Evolutionary conservation across 2,797 vertebrate species (phyloP), one percentile per base, ranked within the genome.

Genomic region (Rhinoraja longicauda): DNA sequence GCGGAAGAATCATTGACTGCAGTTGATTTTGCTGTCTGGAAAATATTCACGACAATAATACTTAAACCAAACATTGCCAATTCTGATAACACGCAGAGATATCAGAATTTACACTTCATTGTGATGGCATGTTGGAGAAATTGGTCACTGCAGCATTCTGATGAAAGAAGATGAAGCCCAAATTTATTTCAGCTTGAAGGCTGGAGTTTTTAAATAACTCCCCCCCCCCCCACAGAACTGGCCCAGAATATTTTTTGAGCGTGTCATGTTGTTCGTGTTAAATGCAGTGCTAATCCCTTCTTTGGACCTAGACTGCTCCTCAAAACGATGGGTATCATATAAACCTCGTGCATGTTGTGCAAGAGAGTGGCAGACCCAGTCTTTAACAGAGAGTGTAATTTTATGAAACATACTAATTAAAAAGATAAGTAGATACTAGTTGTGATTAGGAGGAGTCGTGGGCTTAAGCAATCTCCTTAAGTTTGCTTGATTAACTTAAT

Each of bases 81-180:
- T 92, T 57, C 72, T 53, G 29, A 26, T 53, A 92, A 75, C 72
- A n/a, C 73, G 39, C 26, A 73, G 19, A n/a, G 73, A 32, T 72
- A 32, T 26, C 21, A 1, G 39, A 75, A 92, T 92, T 88, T 64
- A 88, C 64, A 88, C n/a, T 17, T 36, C 84, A 67, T 67, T 88
- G 32, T 67, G 13, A 32, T 67, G n/a, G 21, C 19, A 36, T 64
- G 64, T 88, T 67, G 62, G 36, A 67, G 62, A 88, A 88, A 88
- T 88, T 67, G 15, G 62, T 67, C 32, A 67, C 88, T 88, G n/a
- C 93, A 94, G 94, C 94, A 94, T 94, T 94, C 94, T 95, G 96
- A 97, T 94, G 94, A 95, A 94, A 88, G 59, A 67, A 32, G 19
- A 88, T n/a, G 17, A 88, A 88, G 7, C 84, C n/a, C n/a, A 88